Conservation (phyloP, 2,888 invertebrate species). For the Rutpela maculata region DNA sequence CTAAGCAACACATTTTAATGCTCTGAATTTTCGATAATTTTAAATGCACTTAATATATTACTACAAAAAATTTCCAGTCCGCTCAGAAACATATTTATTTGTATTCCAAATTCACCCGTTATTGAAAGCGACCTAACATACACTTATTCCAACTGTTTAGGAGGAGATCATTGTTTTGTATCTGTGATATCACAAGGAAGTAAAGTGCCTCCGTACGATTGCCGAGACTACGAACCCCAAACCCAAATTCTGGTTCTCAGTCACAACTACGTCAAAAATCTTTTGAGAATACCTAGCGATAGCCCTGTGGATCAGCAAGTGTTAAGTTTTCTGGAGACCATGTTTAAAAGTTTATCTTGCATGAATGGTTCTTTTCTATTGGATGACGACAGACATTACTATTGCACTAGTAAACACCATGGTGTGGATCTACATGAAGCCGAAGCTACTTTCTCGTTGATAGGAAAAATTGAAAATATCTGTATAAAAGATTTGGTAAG, state of each 20-base stretch:
- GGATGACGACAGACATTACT: slow-evolving; percentile 82
- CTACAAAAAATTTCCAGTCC: not conserved
- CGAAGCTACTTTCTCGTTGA: slow-evolving; percentile 81
- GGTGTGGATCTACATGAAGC: slow-evolving; percentile 86
- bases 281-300: slow-evolving; percentile 78
- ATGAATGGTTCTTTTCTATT: slow-evolving; percentile 92
- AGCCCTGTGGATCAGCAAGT: slow-evolving; percentile 83
- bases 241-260: slow-evolving; percentile 78
- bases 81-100: too few species aligned
- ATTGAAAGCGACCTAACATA: too few species aligned
- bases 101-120: too few species aligned
- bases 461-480: slow-evolving; percentile 83
- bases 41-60: slow-evolving; percentile 13
- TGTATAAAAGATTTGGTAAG: slow-evolving; percentile 83
- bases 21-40: too few species aligned
- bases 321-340: slow-evolving; percentile 84
- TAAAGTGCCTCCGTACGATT: slow-evolving; percentile 79
- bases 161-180: slow-evolving; percentile 93
- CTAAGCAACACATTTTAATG: too few species aligned
- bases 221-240: slow-evolving; percentile 76
- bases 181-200: slow-evolving; percentile 76
- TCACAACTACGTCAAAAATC: slow-evolving; percentile 66
- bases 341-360: slow-evolving; percentile 90
- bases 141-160: slow-evolving; percentile 46
- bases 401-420: slow-evolving; percentile 87